These are phyloP conservation scores for Electrona antarctica DNA, from an alignment of 2,113 vertebrate genomes.

Conservation along the genomic window DNA sequence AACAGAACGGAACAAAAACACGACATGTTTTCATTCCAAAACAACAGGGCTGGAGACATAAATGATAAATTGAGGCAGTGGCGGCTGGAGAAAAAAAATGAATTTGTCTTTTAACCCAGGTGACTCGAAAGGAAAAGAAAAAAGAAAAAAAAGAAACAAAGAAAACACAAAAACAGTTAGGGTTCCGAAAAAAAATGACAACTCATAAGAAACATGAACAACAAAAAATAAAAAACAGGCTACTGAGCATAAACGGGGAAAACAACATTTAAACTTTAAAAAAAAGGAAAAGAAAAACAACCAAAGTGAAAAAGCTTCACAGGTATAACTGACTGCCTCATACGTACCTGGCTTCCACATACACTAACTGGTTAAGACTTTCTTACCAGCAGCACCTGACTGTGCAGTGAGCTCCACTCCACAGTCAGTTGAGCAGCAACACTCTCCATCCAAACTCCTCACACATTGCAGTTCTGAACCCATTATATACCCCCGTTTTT, in stretches of 20 bases:
- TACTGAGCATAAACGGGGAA: conserved; percentile 34
- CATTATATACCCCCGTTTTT: not conserved
- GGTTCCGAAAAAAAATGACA: conserved; percentile 54
- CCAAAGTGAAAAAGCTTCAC: conserved; percentile 40
- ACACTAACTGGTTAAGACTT: conserved; percentile 89
- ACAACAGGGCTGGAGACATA: conserved; percentile 45
- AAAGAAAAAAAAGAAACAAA: not conserved
- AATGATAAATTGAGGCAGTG: conserved; percentile 60
- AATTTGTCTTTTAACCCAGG: conserved; percentile 61
- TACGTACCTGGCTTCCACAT: conserved; percentile 95
- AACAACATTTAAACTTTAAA: conserved; percentile 45
- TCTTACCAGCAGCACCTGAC: conserved; percentile 86
- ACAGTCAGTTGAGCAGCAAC: conserved; percentile 57
- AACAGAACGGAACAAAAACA: conserved; percentile 1
- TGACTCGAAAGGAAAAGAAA: conserved; percentile 60
- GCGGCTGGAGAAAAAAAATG: conserved; percentile 48
- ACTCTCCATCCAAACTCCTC: conserved; percentile 53
- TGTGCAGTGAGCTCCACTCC: conserved; percentile 55
- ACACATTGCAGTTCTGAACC: conserved; percentile 1
- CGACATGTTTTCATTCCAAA: conserved; percentile 59
- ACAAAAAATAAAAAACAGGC: conserved; percentile 24
- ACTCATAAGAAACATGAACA: conserved; percentile 62
- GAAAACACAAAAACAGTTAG: conserved; percentile 44
- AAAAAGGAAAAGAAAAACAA: conserved; percentile 14
- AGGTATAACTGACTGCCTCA: conserved; percentile 66